Evolutionary conservation across 2,888 invertebrate genomes (phyloP).

Genomic region (Drosophila siamana): DNA sequence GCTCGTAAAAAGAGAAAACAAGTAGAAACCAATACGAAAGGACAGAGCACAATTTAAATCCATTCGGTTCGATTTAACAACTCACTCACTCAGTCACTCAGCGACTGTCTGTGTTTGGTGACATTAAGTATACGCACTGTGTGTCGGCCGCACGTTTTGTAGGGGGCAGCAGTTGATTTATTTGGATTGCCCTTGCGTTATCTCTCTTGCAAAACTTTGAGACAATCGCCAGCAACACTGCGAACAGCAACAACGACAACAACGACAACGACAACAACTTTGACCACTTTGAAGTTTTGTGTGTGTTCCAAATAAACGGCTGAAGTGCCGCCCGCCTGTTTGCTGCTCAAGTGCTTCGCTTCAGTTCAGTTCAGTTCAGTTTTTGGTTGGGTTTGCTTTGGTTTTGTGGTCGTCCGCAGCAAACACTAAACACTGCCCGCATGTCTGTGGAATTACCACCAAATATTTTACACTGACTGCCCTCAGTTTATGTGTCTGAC

Average conservation of each 20-base stretch:
- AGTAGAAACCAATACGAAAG: background rate
- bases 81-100: no score
- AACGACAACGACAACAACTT: conserved; percentile 20
- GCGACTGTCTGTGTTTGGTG: conserved; percentile 11
- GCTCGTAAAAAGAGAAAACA: no score
- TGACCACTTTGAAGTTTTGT: conserved; percentile 48
- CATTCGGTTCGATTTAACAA: conserved; percentile 53
- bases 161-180: conserved; percentile 27
- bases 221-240: conserved; percentile 50
- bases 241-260: conserved; percentile 28
- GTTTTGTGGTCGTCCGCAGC: conserved; percentile 54
- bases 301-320: no score
- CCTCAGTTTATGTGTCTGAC: conserved; percentile 10
- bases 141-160: background rate
- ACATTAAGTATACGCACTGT: background rate
- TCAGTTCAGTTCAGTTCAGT: conserved; percentile 44
- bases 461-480: conserved; percentile 17
- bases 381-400: no score
- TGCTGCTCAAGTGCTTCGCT: conserved; percentile 51
- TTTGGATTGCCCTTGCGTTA: conserved; percentile 17
- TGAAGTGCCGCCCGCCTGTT: conserved; percentile 1
- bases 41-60: conserved; percentile 32
- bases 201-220: conserved; percentile 38
- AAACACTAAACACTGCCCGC: conserved; percentile 29
- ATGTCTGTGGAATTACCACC: conserved; percentile 40